Conservation (phyloP, 2,888 invertebrate genomes). For the Pseudanteris insignis region DNA sequence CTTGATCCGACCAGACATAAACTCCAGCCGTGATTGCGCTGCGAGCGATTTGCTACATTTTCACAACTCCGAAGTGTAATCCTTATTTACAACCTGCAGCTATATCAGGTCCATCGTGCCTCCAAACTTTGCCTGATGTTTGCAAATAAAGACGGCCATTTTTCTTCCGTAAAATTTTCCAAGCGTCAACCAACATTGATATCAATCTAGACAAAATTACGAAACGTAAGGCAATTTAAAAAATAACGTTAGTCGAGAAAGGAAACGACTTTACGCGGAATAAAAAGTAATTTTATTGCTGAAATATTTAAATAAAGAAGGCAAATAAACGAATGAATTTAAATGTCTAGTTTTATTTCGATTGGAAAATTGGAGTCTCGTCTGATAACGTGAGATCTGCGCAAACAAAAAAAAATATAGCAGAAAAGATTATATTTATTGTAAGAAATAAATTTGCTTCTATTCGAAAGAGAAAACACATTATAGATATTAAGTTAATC, state of each 20-base stretch:
- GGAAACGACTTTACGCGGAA: no score
- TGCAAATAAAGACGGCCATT: slow-evolving; percentile 34
- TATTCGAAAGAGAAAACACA: no score
- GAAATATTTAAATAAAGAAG: background rate
- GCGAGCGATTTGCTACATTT: slow-evolving; percentile 35
- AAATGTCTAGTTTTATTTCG: no score
- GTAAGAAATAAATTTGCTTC: no score
- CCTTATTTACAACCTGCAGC: slow-evolving; percentile 34
- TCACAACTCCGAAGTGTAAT: slow-evolving; percentile 38
- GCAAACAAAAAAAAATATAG: no score
- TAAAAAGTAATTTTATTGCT: background rate
- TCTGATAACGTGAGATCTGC: no score
- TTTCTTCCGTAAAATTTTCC: slow-evolving; percentile 26
- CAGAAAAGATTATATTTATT: no score
- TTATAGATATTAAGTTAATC: no score
- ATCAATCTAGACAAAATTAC: slow-evolving; percentile 18
- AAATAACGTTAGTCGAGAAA: no score
- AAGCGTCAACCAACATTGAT: slow-evolving; percentile 16
- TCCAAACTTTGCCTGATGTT: slow-evolving; percentile 24
- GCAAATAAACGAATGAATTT: no score
- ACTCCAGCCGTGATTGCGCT: slow-evolving; percentile 26
- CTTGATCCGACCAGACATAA: slow-evolving; percentile 31
- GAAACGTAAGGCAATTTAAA: background rate
- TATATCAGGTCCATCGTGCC: slow-evolving; percentile 34
- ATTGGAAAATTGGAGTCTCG: no score